phyloP scores from a whole-genome alignment of 2,888 invertebrate species.

The Scaptomyza caliginosa region DNA sequence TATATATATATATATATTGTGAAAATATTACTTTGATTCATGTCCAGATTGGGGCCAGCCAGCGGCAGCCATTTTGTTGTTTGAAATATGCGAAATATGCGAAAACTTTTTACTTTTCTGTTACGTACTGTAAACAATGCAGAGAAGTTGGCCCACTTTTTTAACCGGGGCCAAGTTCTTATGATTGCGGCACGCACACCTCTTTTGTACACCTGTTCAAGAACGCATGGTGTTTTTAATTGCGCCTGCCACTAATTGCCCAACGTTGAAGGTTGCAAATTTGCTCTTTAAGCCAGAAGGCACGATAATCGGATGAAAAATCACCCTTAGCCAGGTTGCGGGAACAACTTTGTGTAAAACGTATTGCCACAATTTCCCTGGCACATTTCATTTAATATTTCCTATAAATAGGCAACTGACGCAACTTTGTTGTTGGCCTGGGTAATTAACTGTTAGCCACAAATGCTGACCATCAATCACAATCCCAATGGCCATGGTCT shows the following conservation, averaged over 20 bases:
- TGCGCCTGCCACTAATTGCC: slow-evolving; percentile 43
- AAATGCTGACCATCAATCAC: slow-evolving; percentile 63
- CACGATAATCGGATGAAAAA: slow-evolving; percentile 10
- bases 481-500: not conserved
- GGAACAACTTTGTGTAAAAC: not conserved
- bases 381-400: slow-evolving; percentile 19
- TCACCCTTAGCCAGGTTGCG: not conserved
- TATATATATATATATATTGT: slow-evolving; percentile 65
- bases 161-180: slow-evolving; percentile 42
- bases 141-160: slow-evolving; percentile 61
- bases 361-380: slow-evolving; percentile 5
- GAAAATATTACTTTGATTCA: slow-evolving; percentile 75
- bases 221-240: slow-evolving; percentile 38
- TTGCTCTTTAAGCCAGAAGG: slow-evolving; percentile 26
- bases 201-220: slow-evolving; percentile 2
- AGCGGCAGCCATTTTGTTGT: slow-evolving; percentile 62
- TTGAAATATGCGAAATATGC: slow-evolving; percentile 48
- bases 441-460: slow-evolving; percentile 57
- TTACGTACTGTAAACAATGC: slow-evolving; percentile 58
- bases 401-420: slow-evolving; percentile 41
- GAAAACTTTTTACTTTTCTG: slow-evolving; percentile 50
- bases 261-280: slow-evolving; percentile 62
- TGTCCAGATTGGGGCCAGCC: slow-evolving; percentile 70
- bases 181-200: slow-evolving; percentile 60
- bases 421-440: slow-evolving; percentile 1